Percentiles rank a stretch among this genome's conserved stretches.
Conservation (phyloP, 2,888 invertebrate species). For the Sinelater perroti region DNA sequence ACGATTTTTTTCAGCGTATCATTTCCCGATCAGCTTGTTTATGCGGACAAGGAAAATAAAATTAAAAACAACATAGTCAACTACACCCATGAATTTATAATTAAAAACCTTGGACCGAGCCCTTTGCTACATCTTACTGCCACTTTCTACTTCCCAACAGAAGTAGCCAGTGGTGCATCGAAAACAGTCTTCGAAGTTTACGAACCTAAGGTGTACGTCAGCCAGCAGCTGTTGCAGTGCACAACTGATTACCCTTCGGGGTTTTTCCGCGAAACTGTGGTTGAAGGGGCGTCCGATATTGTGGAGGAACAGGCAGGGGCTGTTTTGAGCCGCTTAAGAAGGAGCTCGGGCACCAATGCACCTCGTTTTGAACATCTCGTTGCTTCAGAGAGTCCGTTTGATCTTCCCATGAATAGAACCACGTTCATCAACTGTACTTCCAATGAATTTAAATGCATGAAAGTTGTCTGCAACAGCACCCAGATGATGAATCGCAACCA, state of each 20-base stretch:
- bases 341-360: background rate
- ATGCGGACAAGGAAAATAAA: conserved; percentile 37
- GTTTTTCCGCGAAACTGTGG: conserved; percentile 10
- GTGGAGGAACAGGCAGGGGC: conserved; percentile 1
- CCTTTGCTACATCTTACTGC: conserved; percentile 22
- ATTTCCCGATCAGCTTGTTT: conserved; percentile 41
- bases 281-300: conserved; percentile 13
- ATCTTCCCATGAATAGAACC: conserved; percentile 26
- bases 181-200: conserved; percentile 20
- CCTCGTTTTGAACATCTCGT: background rate
- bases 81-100: conserved; percentile 43
- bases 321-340: conserved; percentile 12
- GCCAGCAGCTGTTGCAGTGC: conserved; percentile 26
- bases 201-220: conserved; percentile 22
- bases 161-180: background rate
- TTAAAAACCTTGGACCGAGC: conserved; percentile 46
- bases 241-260: conserved; percentile 10
- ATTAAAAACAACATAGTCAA: conserved; percentile 29
- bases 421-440: conserved; percentile 31
- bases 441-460: conserved; percentile 38
- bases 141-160: conserved; percentile 25
- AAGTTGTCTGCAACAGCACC: conserved; percentile 39
- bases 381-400: conserved; percentile 3
- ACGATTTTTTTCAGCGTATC: conserved; percentile 39
- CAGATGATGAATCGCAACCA: conserved; percentile 40